Base-by-base conservation (phyloP, 2,888 invertebrate species). In the Arenicola marina region DNA sequence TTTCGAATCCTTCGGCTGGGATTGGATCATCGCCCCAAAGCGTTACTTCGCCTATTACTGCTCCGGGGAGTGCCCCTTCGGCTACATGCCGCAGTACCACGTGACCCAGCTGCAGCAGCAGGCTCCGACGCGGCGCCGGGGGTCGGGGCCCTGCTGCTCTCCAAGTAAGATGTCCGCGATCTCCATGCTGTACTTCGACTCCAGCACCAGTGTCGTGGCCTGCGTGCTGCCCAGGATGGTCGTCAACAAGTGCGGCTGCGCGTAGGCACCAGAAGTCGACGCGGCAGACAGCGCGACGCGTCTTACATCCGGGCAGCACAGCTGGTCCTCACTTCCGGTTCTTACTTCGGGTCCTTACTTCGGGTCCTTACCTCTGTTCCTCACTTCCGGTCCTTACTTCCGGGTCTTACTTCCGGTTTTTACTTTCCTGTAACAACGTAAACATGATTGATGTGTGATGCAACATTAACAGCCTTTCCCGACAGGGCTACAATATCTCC, bases 21-120 rank as follows among this genome's bases (percentile, higher is more conserved):
- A 96, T 80, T 98, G 95, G 90, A 92, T 98, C 76, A 93, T 98
- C 63, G 95, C 95, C 0, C 98, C 98, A 0, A 93, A 93, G 77
- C 88, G 89, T 74, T 98, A 96, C 86, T 92, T 93, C 78, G 96
- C 97, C 4, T 93, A 94, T 85, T 95, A 95, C 86, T 98, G 98
- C 86, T 90, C 92, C 59, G 96, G 98, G 4, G 93, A 95, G 76
- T 98, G 98, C 83, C 91, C 92, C 0, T 91, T 90, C 84, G 90
- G 92, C 56, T 56, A 28, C 38, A 26, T 28, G 44, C 56, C 51
- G 32, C 31, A 26, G 57, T 15, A 32, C 54, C 26, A 51, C 1
- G 31, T 53, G 34, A 31, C 34, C n/a, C 51, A 53, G 29, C 28
- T 65, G n/a, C 28, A 29, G 18, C 60, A 63, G 31, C 46, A 59